A percentile compares a stretch with the other conserved stretches of the same genome.
These are phyloP conservation scores for Corticium candelabrum DNA, from an alignment of 37 sponge, comb jelly and placozoan species.

Conservation along the genomic window DNA sequence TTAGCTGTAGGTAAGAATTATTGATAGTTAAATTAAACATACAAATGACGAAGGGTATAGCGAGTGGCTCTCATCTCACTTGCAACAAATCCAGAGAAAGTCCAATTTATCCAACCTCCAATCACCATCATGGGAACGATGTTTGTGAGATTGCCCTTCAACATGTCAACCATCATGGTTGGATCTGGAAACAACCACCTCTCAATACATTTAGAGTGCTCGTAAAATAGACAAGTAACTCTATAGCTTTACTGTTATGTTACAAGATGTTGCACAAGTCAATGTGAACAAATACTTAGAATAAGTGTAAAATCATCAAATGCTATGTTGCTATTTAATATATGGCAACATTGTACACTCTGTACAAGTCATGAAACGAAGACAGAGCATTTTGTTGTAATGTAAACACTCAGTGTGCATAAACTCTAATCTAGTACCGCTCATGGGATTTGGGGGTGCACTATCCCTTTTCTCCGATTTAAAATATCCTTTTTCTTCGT, in stretches of 20 bases:
- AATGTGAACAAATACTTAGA: no score
- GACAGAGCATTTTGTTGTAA: no score
- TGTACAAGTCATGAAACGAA: no score
- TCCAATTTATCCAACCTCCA: constrained; percentile 98
- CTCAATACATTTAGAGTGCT: no score
- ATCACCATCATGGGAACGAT: constrained; percentile 94
- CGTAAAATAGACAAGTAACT: background rate
- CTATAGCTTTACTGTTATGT: no score
- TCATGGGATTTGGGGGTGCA: constrained; percentile 68
- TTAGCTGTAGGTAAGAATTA: constrained; percentile 33
- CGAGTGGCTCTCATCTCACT: constrained; percentile 46
- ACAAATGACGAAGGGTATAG: background rate
- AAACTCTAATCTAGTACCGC: no score
- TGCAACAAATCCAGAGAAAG: constrained; percentile 92
- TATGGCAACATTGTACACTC: no score
- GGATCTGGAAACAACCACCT: constrained; percentile 57
- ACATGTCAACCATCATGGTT: constrained; percentile 88
- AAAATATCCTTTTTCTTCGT: constrained; percentile 73
- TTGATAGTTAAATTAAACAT: background rate
- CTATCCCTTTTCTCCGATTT: constrained; percentile 42
- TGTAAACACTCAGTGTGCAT: no score
- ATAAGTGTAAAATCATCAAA: no score
- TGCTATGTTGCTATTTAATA: no score
- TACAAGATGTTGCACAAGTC: no score
- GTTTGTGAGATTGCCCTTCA: constrained; percentile 94